phyloP scores from a whole-genome alignment of 1,140 invertebrate genomes.

The Chironomus striatipennis region DNA sequence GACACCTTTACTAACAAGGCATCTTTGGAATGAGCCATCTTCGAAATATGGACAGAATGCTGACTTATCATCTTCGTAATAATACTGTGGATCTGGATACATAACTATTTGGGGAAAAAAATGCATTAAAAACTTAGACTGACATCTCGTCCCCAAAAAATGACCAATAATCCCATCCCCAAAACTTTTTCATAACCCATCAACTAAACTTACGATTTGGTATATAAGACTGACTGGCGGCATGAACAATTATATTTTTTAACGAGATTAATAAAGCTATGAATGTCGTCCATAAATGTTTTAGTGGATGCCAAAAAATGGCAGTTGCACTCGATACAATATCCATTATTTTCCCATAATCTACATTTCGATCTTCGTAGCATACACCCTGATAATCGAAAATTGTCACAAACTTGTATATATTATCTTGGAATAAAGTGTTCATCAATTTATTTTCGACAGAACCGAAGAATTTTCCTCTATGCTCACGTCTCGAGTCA shows the following conservation, averaged over 20 bases:
- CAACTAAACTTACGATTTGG: no score
- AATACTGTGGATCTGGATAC: slow-evolving; percentile 14
- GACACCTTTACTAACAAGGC: not conserved
- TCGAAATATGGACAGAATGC: not conserved
- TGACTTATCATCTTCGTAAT: not conserved
- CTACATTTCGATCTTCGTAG: not conserved
- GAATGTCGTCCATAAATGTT: not conserved
- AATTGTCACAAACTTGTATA: not conserved
- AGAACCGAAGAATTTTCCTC: not conserved
- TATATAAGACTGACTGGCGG: no score
- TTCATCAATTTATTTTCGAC: not conserved
- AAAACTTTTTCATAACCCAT: no score
- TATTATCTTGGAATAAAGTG: not conserved
- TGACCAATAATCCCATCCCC: no score
- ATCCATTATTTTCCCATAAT: not conserved
- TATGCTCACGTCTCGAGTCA: not conserved
- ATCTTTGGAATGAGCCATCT: not conserved
- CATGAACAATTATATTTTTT: no score
- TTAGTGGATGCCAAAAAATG: not conserved
- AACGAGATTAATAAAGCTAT: not conserved
- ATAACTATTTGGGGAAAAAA: not conserved
- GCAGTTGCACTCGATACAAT: not conserved
- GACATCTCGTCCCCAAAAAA: no score
- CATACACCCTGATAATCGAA: not conserved
- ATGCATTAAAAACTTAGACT: no score